Evolutionary conservation across 2,888 invertebrate species (phyloP), one percentile per base, ranked within the genome.

Genomic region (Caenorhabditis wallacei): DNA sequence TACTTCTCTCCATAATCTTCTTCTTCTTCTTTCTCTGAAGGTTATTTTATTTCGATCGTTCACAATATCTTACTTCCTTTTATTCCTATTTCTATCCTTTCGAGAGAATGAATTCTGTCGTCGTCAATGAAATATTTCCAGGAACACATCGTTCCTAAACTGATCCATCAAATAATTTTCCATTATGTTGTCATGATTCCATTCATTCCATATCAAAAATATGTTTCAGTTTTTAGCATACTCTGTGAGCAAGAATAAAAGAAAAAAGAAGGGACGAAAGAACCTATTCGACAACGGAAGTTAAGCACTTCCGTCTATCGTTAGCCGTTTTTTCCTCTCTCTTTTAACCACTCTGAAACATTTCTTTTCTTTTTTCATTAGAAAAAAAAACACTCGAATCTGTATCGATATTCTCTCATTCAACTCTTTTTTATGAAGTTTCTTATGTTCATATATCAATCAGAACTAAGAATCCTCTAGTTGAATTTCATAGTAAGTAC

Each of bases 271-370:
- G 13, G 11, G 26, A 48, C 37, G 30, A 16, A 59, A 40, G 68
- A 68, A 68, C 54, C 53, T 70, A 57, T 53, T 57, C 43, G 57
- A 26, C 48, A 66, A 54, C 68, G 68, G 68, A 68, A 68, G 68
- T 68, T 35, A 56, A 30, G 43, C 64, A 46, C 64, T 74, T 74
- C 64, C 74, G 64, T 54, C 72, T 74, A 46, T 74, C 64, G 64
- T 74, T 64, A 74, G 46, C 57, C 20, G n/a, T n/a, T 46, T 43
- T 46, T 48, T 40, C 11, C 40, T 40, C 40, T 40, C 30, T 30
- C 18, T 51, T 54, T 56, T 30, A 48, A 48, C 22, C 37, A 30
- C 51, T 51, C 40, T 40, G 61, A 59, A 59, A 64, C 51, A 64
- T 64, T 64, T 51, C 0, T 18, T 59, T 64, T n/a, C n/a, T n/a